Percentiles rank a stretch among this genome's conserved stretches.
These are phyloP conservation scores for Schizaphis graminum DNA, from an alignment of 2,888 invertebrate genomes.

Conservation along the genomic window DNA sequence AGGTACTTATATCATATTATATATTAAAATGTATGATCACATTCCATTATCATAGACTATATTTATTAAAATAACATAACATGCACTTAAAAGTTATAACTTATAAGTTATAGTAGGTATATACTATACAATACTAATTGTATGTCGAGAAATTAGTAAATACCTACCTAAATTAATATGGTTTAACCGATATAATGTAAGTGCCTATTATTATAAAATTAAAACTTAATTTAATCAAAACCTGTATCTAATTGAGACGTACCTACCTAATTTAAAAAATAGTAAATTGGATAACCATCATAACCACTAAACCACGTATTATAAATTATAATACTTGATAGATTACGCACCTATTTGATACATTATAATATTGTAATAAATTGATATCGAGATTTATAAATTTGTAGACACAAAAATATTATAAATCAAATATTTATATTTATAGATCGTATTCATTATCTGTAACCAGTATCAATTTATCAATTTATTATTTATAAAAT, in stretches of 20 bases:
- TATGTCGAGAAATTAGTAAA: not conserved
- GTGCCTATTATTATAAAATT: not conserved
- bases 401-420: not conserved
- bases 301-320: not conserved
- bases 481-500: not conserved
- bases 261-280: not conserved
- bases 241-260: not conserved
- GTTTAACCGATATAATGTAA: not conserved
- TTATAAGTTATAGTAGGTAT: not conserved
- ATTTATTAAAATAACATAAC: not conserved
- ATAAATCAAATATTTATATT: not conserved
- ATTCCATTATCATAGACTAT: not conserved
- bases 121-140: not conserved
- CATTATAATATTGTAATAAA: not conserved
- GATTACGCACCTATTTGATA: not conserved
- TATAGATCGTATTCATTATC: not conserved
- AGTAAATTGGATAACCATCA: not conserved
- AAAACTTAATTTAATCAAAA: not conserved
- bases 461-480: not conserved
- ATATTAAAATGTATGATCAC: not conserved
- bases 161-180: not conserved
- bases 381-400: not conserved
- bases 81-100: not conserved
- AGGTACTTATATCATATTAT: not conserved
- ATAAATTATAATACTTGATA: not conserved